phyloP scores from a whole-genome alignment of 2,888 invertebrate genomes.

The Eurytoma adleriae region DNA sequence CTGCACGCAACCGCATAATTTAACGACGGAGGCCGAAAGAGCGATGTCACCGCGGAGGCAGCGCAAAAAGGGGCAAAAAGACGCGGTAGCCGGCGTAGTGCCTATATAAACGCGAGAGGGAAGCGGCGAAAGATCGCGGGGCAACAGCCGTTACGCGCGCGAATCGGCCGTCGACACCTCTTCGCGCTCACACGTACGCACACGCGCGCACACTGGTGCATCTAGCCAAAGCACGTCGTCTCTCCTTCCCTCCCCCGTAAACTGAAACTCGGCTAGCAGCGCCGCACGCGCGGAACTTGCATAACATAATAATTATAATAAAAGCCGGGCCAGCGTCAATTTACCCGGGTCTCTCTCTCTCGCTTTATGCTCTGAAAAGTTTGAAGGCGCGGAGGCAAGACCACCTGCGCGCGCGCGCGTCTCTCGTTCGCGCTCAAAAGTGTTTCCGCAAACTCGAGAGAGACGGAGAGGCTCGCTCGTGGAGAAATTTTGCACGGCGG shows the following conservation, averaged over 20 bases:
- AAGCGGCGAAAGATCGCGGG: constrained; percentile 2
- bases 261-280: constrained; percentile 37
- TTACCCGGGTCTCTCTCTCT: constrained; percentile 2
- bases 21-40: not conserved
- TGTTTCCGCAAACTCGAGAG: not conserved
- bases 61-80: not conserved
- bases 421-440: not conserved
- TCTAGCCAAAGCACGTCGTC: not conserved
- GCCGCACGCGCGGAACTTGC: constrained; percentile 48
- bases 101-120: too few relatives aligned
- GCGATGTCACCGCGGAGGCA: not conserved
- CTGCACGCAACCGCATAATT: not conserved
- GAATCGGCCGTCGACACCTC: constrained; percentile 41
- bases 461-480: too few relatives aligned
- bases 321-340: constrained; percentile 17
- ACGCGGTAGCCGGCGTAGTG: not conserved
- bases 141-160: constrained; percentile 39
- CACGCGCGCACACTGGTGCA: not conserved
- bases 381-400: constrained; percentile 10
- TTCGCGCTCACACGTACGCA: not conserved
- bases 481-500: not conserved
- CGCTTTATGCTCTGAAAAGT: constrained; percentile 50
- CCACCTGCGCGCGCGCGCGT: not conserved
- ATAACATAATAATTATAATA: constrained; percentile 54
- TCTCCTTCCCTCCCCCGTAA: constrained; percentile 5